Percentiles rank a stretch among this genome's conserved stretches.
Evolutionary conservation across 1,140 invertebrate genomes (phyloP).

Genomic region (Macrobrachium rosenbergii): DNA sequence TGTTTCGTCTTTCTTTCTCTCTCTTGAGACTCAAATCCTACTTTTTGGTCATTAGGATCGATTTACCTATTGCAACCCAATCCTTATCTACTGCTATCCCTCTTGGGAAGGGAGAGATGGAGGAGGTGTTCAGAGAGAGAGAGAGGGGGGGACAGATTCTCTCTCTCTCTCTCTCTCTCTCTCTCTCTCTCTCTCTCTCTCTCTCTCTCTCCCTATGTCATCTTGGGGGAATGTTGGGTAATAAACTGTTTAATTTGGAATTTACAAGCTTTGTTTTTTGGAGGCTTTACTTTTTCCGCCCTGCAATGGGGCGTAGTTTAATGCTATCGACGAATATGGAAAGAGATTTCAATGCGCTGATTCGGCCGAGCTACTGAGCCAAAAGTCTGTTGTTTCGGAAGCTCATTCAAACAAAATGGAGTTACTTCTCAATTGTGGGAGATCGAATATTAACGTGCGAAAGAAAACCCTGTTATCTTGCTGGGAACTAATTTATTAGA

Average conservation of each 20-base stretch:
- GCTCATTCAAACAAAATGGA: neutral
- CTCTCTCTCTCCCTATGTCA: constrained; percentile 15
- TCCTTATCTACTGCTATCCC: no score
- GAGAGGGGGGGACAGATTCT: neutral
- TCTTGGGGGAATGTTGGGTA: neutral
- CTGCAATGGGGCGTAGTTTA: no score
- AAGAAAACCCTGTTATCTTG: no score
- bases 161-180: constrained; percentile 9
- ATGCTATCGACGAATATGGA: neutral
- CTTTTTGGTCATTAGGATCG: constrained; percentile 3
- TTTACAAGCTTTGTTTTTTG: no score
- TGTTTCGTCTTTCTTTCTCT: neutral
- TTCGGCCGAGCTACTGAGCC: neutral
- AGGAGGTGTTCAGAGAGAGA: neutral
- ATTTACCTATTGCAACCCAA: neutral
- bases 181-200: constrained; percentile 33
- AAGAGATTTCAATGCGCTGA: constrained; percentile 26
- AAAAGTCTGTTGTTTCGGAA: neutral
- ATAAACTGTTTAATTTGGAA: no score
- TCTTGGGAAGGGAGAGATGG: neutral
- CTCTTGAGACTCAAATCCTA: no score
- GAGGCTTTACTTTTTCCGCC: no score
- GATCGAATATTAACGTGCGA: no score
- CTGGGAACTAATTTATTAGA: no score
- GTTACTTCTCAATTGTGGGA: neutral